Conservation (phyloP, 2,888 invertebrate genomes). For the Platerodrilus igneus region DNA sequence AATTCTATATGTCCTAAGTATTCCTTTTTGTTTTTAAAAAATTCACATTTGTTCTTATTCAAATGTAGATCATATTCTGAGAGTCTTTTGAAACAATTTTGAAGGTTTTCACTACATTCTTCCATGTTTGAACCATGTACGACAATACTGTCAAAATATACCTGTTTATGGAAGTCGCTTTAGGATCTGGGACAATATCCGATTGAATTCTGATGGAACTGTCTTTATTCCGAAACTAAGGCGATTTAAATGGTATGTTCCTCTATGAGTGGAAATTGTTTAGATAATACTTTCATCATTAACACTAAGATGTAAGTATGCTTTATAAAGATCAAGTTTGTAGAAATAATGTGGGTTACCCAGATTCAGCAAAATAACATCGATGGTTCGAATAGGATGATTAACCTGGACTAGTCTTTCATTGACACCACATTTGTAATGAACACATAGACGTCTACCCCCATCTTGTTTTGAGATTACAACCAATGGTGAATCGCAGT, state of each 20-base stretch:
- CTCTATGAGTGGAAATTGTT: conserved; percentile 30
- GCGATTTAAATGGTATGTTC: conserved; percentile 27
- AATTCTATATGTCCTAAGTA: too few relatives aligned
- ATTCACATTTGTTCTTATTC: too few relatives aligned
- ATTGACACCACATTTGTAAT: conserved; percentile 31
- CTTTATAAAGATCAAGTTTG: conserved; percentile 31
- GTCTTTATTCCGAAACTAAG: conserved; percentile 29
- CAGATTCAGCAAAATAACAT: conserved; percentile 28
- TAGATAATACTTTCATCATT: conserved; percentile 26
- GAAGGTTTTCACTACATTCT: too few relatives aligned
- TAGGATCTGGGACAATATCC: conserved; percentile 25
- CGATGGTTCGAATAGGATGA: conserved; percentile 23
- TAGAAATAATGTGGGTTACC: conserved; percentile 30
- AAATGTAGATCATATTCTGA: too few relatives aligned
- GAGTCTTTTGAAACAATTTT: too few relatives aligned
- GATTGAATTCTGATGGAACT: conserved; percentile 28
- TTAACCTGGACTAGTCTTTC: conserved; percentile 23
- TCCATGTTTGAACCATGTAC: too few relatives aligned
- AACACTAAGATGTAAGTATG: conserved; percentile 30
- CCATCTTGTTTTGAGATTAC: conserved; percentile 23
- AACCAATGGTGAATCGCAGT: conserved; percentile 26
- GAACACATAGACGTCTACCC: conserved; percentile 23
- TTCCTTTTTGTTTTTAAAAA: too few relatives aligned
- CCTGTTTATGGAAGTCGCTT: too few relatives aligned
- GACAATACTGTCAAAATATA: too few relatives aligned